A percentile compares a stretch with the other conserved stretches of the same genome.
These are phyloP conservation scores for Chaunax sp. DNA, from an alignment of 2,797 vertebrate genomes.

Conservation along the genomic window DNA sequence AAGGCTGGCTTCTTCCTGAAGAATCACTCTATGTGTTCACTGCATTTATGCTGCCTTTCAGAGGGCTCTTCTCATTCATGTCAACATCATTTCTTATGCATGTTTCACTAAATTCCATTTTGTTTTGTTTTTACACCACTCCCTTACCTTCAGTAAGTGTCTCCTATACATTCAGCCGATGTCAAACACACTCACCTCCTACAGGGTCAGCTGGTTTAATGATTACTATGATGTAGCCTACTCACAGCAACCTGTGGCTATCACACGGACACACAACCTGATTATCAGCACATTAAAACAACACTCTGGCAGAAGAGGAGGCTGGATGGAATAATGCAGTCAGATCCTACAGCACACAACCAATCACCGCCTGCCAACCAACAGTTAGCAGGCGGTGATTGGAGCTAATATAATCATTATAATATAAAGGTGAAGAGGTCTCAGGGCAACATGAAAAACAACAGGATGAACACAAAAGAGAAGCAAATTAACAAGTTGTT, in stretches of 20 bases:
- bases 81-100: not conserved
- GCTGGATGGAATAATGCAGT: not conserved
- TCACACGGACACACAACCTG: not conserved
- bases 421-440: too few species aligned
- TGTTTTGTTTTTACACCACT: not conserved
- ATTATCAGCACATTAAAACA: not conserved
- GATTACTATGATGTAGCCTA: conserved; percentile 14
- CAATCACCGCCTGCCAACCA: too few species aligned
- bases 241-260: not conserved
- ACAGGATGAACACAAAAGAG: too few species aligned
- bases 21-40: not conserved
- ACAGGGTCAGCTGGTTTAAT: conserved; percentile 15
- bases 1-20: conserved; percentile 1
- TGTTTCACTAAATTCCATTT: conserved; percentile 4
- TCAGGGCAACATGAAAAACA: too few species aligned
- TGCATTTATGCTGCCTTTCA: not conserved
- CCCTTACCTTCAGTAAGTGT: not conserved
- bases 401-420: not conserved
- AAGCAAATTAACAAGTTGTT: too few species aligned
- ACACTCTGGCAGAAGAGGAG: not conserved
- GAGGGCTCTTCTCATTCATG: not conserved
- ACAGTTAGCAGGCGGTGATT: not conserved
- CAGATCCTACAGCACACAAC: not conserved
- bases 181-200: conserved; percentile 7
- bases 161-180: not conserved